Conservation (phyloP, 2,888 invertebrate species). For the Heliconius hortense region DNA sequence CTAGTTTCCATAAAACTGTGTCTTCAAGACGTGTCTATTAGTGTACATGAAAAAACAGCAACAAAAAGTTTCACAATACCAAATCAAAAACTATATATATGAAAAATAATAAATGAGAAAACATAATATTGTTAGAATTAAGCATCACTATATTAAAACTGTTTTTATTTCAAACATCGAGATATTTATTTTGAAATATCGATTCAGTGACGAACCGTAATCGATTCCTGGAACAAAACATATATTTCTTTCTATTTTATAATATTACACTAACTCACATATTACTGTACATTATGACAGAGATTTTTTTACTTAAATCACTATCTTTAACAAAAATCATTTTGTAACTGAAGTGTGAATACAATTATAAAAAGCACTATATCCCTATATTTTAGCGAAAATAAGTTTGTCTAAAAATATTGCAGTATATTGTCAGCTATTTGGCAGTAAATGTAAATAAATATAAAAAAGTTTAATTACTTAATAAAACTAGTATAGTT, state of each 20-base stretch:
- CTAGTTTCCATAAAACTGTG: constrained; percentile 45
- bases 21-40: constrained; percentile 35
- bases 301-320: not conserved
- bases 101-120: constrained; percentile 15
- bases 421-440: constrained; percentile 39
- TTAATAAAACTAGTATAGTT: constrained; percentile 11
- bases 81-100: not conserved
- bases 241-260: not conserved
- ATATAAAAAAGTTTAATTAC: constrained; percentile 28
- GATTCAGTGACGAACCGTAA: not conserved
- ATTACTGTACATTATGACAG: not conserved
- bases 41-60: constrained; percentile 21
- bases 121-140: not conserved
- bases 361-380: constrained; percentile 36
- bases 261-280: not conserved
- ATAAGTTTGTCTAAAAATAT: constrained; percentile 42
- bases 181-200: not conserved
- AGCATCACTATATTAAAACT: not conserved
- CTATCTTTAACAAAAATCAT: not conserved
- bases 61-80: constrained; percentile 4
- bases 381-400: constrained; percentile 32
- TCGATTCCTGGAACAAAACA: not conserved
- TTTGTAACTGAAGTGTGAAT: constrained; percentile 19
- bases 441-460: constrained; percentile 40
- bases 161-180: not conserved